phyloP scores from a whole-genome alignment of 2,113 vertebrate genomes.

The Diadophis punctatus region DNA sequence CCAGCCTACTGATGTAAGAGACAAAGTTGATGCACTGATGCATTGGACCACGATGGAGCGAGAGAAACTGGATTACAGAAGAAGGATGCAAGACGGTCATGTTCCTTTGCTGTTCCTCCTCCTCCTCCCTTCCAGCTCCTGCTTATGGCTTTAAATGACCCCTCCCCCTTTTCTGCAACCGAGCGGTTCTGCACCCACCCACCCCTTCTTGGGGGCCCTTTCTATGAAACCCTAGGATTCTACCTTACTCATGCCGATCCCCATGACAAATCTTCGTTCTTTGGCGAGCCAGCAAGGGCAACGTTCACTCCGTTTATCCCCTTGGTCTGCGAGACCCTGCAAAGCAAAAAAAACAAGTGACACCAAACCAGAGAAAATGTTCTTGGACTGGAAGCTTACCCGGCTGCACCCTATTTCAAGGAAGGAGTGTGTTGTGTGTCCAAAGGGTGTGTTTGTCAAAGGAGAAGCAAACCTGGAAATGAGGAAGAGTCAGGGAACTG shows the following conservation, averaged over 20 bases:
- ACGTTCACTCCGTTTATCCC: accelerated
- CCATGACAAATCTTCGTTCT: slow-evolving; percentile 50
- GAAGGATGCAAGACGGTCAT: neutral
- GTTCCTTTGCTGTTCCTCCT: neutral
- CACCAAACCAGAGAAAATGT: neutral
- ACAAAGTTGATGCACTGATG: neutral
- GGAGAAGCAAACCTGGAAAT: neutral
- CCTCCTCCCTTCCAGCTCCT: neutral
- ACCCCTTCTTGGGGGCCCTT: neutral
- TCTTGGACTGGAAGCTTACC: accelerated
- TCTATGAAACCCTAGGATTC: neutral
- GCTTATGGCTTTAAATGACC: neutral
- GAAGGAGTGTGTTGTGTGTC: neutral
- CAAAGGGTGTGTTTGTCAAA: neutral
- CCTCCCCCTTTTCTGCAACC: neutral
- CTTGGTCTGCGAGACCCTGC: neutral
- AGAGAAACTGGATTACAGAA: neutral
- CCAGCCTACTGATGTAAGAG: neutral
- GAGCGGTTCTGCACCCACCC: neutral
- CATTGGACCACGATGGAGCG: neutral
- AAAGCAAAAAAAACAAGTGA: neutral
- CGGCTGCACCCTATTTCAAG: neutral
- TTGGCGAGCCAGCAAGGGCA: neutral
- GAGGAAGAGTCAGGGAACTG: accelerated
- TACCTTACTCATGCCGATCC: slow-evolving; percentile 71